These are phyloP conservation scores for Bostrychus sinensis DNA, from an alignment of 2,113 vertebrate species.

Conservation along the genomic window DNA sequence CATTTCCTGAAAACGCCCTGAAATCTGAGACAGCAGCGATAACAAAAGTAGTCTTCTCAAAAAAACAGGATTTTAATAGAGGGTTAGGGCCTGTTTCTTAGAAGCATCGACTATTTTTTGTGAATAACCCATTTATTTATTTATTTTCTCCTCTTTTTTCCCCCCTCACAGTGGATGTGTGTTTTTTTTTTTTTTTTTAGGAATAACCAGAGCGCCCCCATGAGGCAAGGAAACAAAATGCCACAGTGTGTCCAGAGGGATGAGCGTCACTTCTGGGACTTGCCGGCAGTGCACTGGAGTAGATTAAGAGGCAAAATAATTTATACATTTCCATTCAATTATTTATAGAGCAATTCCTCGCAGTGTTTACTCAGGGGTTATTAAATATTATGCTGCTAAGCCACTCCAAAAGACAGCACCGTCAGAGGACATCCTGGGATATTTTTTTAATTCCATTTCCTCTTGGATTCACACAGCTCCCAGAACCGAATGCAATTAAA, in stretches of 20 bases:
- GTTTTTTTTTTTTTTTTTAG: background rate
- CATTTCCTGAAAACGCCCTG: constrained; percentile 71
- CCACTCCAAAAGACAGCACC: constrained; percentile 65
- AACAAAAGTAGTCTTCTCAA: constrained; percentile 73
- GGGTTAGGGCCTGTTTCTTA: constrained; percentile 69
- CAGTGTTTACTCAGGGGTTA: constrained; percentile 79
- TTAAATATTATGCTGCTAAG: constrained; percentile 78
- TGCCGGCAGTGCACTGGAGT: constrained; percentile 61
- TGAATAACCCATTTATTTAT: constrained; percentile 51
- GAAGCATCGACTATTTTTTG: constrained; percentile 57
- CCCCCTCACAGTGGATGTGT: too few relatives aligned
- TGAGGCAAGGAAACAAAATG: constrained; percentile 29
- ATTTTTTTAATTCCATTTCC: constrained; percentile 59
- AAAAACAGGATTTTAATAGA: constrained; percentile 74
- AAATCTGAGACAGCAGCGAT: constrained; percentile 69
- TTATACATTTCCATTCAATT: constrained; percentile 81
- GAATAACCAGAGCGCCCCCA: constrained; percentile 72
- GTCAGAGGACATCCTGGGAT: constrained; percentile 66
- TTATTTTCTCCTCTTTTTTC: constrained; percentile 18
- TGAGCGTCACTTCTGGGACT: constrained; percentile 68
- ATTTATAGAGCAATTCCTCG: constrained; percentile 79
- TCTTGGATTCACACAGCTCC: constrained; percentile 48
- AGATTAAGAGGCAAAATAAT: constrained; percentile 76
- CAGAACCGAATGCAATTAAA: constrained; percentile 65
- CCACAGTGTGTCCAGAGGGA: constrained; percentile 44